Conservation (phyloP, 2,113 vertebrate genomes). For the Notechis scutatus region DNA sequence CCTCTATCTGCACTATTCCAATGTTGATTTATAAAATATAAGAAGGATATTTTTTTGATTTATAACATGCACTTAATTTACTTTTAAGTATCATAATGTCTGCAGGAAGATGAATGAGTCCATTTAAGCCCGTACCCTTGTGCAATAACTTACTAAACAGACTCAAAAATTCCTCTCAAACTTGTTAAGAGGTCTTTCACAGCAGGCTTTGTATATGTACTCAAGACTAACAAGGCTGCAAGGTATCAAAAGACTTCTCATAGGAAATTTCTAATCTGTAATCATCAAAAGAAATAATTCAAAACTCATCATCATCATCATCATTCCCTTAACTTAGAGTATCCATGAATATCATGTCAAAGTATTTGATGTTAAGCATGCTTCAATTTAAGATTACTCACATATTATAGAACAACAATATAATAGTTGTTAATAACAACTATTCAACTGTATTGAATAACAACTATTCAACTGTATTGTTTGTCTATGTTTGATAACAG, state of each 20-base stretch:
- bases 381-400: neutral
- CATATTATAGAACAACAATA: neutral
- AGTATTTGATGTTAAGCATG: neutral
- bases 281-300: conserved; percentile 26
- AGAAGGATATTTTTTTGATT: conserved; percentile 60
- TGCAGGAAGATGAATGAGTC: conserved; percentile 58
- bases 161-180: conserved; percentile 66
- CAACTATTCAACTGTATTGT: neutral
- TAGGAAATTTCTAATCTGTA: conserved; percentile 42
- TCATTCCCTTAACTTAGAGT: conserved; percentile 19
- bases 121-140: conserved; percentile 59
- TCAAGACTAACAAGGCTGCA: conserved; percentile 29
- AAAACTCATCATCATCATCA: conserved; percentile 5
- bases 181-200: conserved; percentile 52
- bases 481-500: neutral
- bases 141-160: conserved; percentile 66
- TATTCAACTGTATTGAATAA: neutral
- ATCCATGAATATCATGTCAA: neutral
- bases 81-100: conserved; percentile 60
- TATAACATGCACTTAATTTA: conserved; percentile 50
- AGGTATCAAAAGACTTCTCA: conserved; percentile 26
- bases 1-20: conserved; percentile 56
- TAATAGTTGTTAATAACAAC: neutral
- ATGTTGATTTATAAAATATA: conserved; percentile 60
- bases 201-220: conserved; percentile 47